These are phyloP conservation scores for Molossus alvarezi DNA, from an alignment of 2,797 vertebrate species.

Conservation along the genomic window DNA sequence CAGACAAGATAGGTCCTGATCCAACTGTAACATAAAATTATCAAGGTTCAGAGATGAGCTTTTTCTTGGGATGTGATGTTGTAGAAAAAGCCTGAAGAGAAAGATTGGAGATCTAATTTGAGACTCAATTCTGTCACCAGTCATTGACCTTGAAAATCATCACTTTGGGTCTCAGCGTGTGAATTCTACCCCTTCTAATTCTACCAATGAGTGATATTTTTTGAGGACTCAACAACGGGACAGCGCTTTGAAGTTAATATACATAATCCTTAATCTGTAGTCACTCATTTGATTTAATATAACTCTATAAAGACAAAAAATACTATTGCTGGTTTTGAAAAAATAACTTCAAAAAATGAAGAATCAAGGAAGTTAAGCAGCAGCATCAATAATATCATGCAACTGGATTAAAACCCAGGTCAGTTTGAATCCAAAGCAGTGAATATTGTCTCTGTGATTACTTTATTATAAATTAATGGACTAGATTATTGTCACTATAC, in stretches of 20 bases:
- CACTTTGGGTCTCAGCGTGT: background rate
- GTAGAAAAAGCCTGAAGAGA: conserved; percentile 8
- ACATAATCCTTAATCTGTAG: background rate
- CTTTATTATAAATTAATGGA: background rate
- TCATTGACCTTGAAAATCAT: conserved; percentile 7
- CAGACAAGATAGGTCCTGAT: background rate
- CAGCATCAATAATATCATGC: background rate
- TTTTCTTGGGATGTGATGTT: background rate
- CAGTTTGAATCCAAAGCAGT: conserved; percentile 11
- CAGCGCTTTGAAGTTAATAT: background rate
- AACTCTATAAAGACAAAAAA: background rate
- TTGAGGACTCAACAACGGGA: conserved; percentile 22
- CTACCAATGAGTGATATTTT: background rate
- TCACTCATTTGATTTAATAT: background rate
- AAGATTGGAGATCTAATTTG: background rate
- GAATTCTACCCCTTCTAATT: background rate
- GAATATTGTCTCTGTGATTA: background rate
- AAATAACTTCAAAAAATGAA: background rate
- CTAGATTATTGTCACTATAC: background rate
- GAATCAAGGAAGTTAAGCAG: background rate
- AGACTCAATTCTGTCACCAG: background rate
- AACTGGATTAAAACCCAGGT: background rate
- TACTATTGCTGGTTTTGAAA: background rate
- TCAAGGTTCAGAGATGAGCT: conserved; percentile 4
- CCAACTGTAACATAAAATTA: conserved; percentile 31